Conservation (phyloP, 1,140 invertebrate species). For the Aphaenogaster rudis region DNA sequence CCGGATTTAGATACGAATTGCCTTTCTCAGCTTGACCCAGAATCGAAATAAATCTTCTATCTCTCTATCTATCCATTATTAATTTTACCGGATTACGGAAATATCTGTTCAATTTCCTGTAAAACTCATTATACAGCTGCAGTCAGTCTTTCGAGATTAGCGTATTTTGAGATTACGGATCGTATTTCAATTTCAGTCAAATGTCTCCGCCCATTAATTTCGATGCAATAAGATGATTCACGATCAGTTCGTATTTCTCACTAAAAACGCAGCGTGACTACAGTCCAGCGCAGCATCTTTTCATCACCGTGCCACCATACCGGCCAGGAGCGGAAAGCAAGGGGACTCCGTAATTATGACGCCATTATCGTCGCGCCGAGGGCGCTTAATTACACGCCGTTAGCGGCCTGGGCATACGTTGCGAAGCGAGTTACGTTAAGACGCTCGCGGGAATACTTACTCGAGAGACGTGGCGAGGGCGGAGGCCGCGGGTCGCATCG, state of each 20-base stretch:
- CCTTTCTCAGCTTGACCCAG: neutral
- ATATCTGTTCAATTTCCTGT: conserved; percentile 2
- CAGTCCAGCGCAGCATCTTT: conserved; percentile 16
- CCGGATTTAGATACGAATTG: conserved; percentile 10
- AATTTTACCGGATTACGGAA: neutral
- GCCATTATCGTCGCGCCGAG: conserved; percentile 71
- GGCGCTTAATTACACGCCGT: conserved; percentile 76
- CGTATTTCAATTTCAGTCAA: neutral
- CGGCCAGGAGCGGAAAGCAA: conserved; percentile 23
- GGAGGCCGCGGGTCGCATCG: conserved; percentile 34
- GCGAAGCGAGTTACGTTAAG: conserved; percentile 74
- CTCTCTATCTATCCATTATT: conserved; percentile 8
- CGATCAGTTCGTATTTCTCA: neutral
- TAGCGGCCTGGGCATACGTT: conserved; percentile 69
- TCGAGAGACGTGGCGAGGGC: conserved; percentile 35
- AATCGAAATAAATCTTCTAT: conserved; percentile 38
- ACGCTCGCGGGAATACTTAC: conserved; percentile 75
- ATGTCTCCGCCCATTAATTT: neutral
- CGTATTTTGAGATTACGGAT: neutral
- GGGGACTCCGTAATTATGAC: conserved; percentile 71
- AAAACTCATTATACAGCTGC: neutral
- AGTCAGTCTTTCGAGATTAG: neutral
- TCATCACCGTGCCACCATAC: neutral
- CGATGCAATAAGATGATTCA: neutral
- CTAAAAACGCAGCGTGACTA: neutral